Evolutionary conservation across 2,113 vertebrate genomes (phyloP).

Genomic region (Pelvicachromis taeniatus): DNA sequence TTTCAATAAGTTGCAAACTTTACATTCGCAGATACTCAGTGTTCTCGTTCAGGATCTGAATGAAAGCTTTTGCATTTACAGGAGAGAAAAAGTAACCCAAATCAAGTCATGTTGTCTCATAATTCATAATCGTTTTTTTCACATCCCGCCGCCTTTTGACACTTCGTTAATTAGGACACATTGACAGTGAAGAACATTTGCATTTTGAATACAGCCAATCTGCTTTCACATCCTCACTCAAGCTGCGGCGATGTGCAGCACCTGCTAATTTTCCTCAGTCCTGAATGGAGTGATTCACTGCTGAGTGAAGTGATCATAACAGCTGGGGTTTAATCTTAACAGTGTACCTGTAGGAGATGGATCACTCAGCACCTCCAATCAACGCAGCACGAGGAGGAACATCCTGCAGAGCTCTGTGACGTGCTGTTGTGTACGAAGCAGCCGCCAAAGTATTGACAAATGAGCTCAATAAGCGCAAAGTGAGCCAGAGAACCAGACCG

Average conservation of each 20-base stretch:
- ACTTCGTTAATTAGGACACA: constrained; percentile 32
- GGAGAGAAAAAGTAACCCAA: neutral
- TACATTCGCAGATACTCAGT: neutral
- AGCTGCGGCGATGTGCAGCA: neutral
- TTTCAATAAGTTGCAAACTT: neutral
- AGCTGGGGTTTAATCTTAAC: constrained; percentile 18
- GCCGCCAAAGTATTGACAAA: neutral
- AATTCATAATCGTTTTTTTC: constrained; percentile 14
- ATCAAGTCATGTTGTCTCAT: neutral
- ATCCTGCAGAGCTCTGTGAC: neutral
- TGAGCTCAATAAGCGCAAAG: neutral
- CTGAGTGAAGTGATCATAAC: constrained; percentile 3
- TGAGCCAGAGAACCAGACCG: neutral
- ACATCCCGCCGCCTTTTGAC: neutral
- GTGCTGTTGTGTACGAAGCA: neutral
- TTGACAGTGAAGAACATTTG: constrained; percentile 2
- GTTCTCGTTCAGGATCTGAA: neutral
- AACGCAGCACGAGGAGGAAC: neutral
- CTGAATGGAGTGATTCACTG: constrained; percentile 8
- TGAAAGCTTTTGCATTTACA: neutral
- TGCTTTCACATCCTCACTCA: neutral
- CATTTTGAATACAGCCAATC: constrained; percentile 7
- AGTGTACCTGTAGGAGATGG: neutral
- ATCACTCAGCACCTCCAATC: neutral
- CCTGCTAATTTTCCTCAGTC: constrained; percentile 4